phyloP scores from a whole-genome alignment of 30 jellyfish, hydroid and myxozoan genomes.

The Aurelia aurita complex sp. Pacific region DNA sequence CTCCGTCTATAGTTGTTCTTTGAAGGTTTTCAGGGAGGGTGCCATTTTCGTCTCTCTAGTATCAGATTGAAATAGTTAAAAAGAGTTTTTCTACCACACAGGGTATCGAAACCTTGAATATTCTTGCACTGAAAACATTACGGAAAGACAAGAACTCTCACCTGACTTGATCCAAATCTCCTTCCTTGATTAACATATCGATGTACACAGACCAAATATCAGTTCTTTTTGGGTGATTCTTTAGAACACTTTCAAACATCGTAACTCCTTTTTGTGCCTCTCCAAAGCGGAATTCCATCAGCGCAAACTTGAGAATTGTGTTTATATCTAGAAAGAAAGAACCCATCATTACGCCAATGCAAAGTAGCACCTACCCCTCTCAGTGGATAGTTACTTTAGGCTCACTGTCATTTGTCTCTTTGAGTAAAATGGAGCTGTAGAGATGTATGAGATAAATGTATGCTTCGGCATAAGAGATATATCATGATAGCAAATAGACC shows the following conservation, averaged over 20 bases:
- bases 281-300: conserved; percentile 92
- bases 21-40: too few species aligned
- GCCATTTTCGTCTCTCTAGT: too few species aligned
- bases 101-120: too few species aligned
- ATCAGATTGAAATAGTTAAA: too few species aligned
- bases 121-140: too few species aligned
- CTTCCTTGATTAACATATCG: conserved; percentile 74
- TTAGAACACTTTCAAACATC: conserved; percentile 91
- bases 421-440: too few species aligned
- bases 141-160: not conserved
- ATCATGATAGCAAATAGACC: too few species aligned
- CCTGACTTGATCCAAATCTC: conserved; percentile 88
- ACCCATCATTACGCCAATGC: not conserved
- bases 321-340: conserved; percentile 63
- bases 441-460: too few species aligned
- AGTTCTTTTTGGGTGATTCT: conserved; percentile 91
- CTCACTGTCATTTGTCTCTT: not conserved
- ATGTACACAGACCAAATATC: conserved; percentile 97
- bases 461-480: too few species aligned
- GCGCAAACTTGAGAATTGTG: conserved; percentile 87
- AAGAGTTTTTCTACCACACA: too few species aligned
- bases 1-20: too few species aligned
- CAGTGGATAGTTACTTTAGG: not conserved
- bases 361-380: too few species aligned
- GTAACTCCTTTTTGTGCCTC: conserved; percentile 96